Evolutionary conservation across 1,140 invertebrate species (phyloP), one percentile per base, ranked within the genome.

Genomic region (Penaeus vannamei): DNA sequence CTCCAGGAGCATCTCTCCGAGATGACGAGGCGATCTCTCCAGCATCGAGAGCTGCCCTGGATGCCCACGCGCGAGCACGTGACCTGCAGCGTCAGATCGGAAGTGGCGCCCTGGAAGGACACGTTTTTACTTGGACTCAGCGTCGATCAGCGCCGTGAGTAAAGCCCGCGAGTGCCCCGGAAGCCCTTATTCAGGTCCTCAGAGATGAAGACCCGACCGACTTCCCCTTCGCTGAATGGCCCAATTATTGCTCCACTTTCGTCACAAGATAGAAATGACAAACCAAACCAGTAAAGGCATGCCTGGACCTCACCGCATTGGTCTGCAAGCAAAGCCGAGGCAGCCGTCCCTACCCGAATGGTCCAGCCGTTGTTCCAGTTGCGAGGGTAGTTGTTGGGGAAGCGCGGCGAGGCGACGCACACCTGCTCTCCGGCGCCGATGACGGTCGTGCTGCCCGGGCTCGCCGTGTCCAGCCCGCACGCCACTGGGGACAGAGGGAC

Each of bases 1-100:
- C n/a, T 20, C 72, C 72, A 76, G 3, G 29, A 14, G 32, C 72
- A 76, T 17, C 22, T n/a, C 12, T 76, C 22, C 3, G 5, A 19
- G 72, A 76, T 76, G 26, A 76, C n/a, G 17, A 76, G n/a, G 72
- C 72, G 72, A 36, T 76, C 72, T 32, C 42, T 76, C 26, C 10
- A 8, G 7, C 72, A 76, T 23, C 42, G 19, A 76, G 72, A n/a
- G 42, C 72, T 76, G 5, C n/a, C 72, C 42, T 76, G 29, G 20
- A 76, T 76, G 26, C 19, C 72, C n/a, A 76, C 72, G 29, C 29
- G 72, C 3, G n/a, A n/a, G 14, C 72, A 76, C 19, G 23, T 76
- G 72, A 76, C n/a, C 10, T 29, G 5, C 72, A 76, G 72, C 72
- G 29, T 29, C 29, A 29, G 29, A n/a, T 76, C 42, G 0, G 72